Evolutionary conservation across 35 echinoderm and acorn worm species (phyloP), one percentile per base, ranked within the genome.

Genomic region (Ophiothrix spiculata): DNA sequence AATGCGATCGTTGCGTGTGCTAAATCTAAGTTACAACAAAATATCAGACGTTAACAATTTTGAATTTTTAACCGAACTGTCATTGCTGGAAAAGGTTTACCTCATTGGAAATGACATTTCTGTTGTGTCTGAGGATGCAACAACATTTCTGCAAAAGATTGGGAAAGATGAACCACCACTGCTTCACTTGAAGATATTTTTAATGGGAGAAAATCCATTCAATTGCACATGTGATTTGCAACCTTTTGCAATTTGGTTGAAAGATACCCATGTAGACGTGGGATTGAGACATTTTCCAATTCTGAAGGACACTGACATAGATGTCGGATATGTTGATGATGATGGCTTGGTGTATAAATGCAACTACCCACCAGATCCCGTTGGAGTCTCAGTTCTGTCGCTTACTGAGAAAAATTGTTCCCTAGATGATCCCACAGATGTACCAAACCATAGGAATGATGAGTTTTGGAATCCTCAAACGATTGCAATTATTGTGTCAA

Each of bases 171-270:
- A 77, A 33, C 11, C 0, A 31, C 31, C 23, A 33, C 16, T 1
- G n/a, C n/a, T 37, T 40, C 28, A 56, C 25, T 39, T 86, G 21
- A 19, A 13, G 2, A 33, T 1, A 3, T 8, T 86, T 35, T 76
- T 32, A 13, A 40, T 86, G 84, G 37, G 37, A 64, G 40, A 76
- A 17, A 86, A 86, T 40, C 64, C 39, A 32, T 86, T 76, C 37
- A 86, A 74, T 40, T 86, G 84, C 32, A 86, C 84, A 32, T 75
- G 38, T 76, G 84, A 86, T 17, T 39, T 86, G 69, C 2, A 16
- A 4, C 17, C 84, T 0, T 86, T 86, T 75, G 38, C 69, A 25
- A 39, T 32, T 15, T 76, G 63, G 84, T 28, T 84, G 56, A 4
- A 36, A 25, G 54, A 84, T 33, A 35, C 81, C 0, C 13, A 33